Base-by-base conservation (phyloP, 2,888 invertebrate genomes). In the Mesorhabditis sp. region DNA sequence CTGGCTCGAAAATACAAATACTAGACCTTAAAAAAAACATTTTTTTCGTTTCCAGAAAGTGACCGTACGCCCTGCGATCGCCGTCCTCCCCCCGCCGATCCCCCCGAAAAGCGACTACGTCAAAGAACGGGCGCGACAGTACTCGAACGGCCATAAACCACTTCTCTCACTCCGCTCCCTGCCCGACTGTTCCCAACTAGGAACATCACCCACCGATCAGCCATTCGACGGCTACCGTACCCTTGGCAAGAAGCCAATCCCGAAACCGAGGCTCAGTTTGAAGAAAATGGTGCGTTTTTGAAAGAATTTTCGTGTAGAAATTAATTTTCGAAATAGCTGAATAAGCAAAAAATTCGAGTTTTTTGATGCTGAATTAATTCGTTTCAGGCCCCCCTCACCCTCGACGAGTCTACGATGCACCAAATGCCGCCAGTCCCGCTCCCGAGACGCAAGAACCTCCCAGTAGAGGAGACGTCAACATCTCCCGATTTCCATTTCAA, bases 141-240 rank as follows among this genome's bases (percentile, higher is more conserved):
- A 50, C 58, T 50, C 58, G 7, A 13, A 10, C 58, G n/a, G 10
- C 10, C 58, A 50, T 50, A 10, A n/a, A 10, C 7, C 58, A n/a
- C n/a, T 50, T 10, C 7, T 50, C n/a, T 50, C 58, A 50, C 58
- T 50, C 58, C 58, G 58, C n/a, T 50, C 58, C 7, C n/a, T 50
- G 58, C 58, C 58, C 58, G 58, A 50, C n/a, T 50, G 58, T n/a
- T 50, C 58, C n/a, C 58, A 50, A 50, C n/a, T 50, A n/a, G 58
- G 58, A 50, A 28, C 28, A 28, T 28, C 28, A 28, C 28, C 28
- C 28, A 28, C 28, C 28, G 28, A 28, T 28, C 28, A 28, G 2
- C 28, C 28, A 28, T 28, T 28, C 28, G 58, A 50, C 58, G 58
- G n/a, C 7, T 50, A 13, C n/a, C 10, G n/a, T 10, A 13, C 58